phyloP scores from a whole-genome alignment of 2,888 invertebrate species.

The Hydrotaea cyrtoneurina region DNA sequence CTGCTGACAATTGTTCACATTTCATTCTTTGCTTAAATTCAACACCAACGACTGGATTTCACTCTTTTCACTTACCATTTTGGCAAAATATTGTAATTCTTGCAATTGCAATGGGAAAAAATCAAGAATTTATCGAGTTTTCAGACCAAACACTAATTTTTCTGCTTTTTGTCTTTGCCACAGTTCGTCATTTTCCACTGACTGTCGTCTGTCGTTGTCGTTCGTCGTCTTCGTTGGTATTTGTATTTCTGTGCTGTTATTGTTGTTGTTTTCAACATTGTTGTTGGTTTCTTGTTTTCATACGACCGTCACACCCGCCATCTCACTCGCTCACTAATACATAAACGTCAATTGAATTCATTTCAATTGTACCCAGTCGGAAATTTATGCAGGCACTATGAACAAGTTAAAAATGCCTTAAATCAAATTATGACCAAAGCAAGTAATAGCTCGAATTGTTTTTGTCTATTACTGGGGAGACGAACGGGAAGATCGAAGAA shows the following conservation, averaged over 20 bases:
- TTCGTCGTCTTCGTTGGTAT: conserved; percentile 66
- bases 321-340: conserved; percentile 62
- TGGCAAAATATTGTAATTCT: conserved; percentile 25
- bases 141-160: conserved; percentile 53
- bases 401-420: neutral
- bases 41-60: conserved; percentile 15
- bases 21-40: conserved; percentile 63
- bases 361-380: too few relatives aligned
- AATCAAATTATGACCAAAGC: too few relatives aligned
- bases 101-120: neutral
- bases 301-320: conserved; percentile 59
- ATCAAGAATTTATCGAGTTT: conserved; percentile 41
- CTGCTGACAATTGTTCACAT: conserved; percentile 13
- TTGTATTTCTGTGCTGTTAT: conserved; percentile 57
- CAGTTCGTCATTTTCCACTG: conserved; percentile 68
- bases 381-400: neutral
- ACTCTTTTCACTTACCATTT: conserved; percentile 58
- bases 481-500: too few relatives aligned
- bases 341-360: conserved; percentile 23
- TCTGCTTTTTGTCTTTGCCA: conserved; percentile 62
- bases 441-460: too few relatives aligned
- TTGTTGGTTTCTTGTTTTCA: conserved; percentile 54
- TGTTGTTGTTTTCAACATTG: conserved; percentile 48
- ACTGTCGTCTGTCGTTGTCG: conserved; percentile 65
- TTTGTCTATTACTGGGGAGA: too few relatives aligned